Conservation (phyloP, 2,888 invertebrate genomes). For the Ichneumon xanthorius region DNA sequence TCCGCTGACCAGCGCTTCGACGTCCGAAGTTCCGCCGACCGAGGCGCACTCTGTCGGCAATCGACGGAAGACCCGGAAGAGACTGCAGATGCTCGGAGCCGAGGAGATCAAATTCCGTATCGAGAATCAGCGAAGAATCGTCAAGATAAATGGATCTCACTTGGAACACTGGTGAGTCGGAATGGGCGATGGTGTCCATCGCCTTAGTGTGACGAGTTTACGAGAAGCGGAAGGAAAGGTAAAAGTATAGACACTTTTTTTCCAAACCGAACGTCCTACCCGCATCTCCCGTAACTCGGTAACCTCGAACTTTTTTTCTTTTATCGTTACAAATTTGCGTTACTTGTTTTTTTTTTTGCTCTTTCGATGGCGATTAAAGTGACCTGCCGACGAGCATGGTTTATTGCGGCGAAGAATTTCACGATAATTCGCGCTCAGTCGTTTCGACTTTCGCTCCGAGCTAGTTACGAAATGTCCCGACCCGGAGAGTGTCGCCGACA, state of each 20-base stretch:
- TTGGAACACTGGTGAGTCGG: conserved; percentile 63
- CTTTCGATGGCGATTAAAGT: background rate
- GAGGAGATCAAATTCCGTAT: conserved; percentile 69
- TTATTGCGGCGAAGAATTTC: background rate
- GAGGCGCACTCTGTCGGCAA: background rate
- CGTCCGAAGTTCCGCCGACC: background rate
- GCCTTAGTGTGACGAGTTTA: no score
- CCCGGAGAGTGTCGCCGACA: no score
- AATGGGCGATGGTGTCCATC: background rate
- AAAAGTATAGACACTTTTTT: no score
- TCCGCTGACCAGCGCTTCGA: background rate
- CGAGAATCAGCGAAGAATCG: conserved; percentile 71
- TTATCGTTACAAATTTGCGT: background rate
- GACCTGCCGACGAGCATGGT: conserved; percentile 15
- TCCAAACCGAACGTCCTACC: no score
- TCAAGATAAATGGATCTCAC: conserved; percentile 65
- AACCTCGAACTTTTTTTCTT: conserved; percentile 25
- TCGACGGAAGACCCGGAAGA: conserved; percentile 49
- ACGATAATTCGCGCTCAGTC: conserved; percentile 2
- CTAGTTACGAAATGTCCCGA: conserved; percentile 8
- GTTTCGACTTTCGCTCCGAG: conserved; percentile 29
- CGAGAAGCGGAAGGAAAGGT: no score
- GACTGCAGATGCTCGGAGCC: conserved; percentile 68
- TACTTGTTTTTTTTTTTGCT: conserved; percentile 7
- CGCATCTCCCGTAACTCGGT: conserved; percentile 14